A percentile compares a stretch with the other conserved stretches of the same genome.
These are phyloP conservation scores for Enhydra lutris DNA, from an alignment of 2,113 vertebrate genomes.

Conservation along the genomic window DNA sequence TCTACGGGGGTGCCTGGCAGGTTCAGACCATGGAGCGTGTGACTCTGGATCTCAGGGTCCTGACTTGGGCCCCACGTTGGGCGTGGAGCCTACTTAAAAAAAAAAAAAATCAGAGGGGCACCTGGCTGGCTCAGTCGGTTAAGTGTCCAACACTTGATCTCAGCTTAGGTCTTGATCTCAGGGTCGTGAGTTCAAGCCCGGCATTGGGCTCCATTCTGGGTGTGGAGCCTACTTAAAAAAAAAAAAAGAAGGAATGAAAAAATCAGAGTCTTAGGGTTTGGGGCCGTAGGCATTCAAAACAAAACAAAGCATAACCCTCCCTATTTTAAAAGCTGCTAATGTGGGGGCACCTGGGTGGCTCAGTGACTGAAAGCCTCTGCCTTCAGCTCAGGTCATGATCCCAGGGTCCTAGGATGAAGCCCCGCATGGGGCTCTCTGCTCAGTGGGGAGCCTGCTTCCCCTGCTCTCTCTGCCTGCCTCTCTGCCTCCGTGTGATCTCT, in stretches of 20 bases:
- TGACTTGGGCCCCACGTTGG: neutral
- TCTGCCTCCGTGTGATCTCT: too few species aligned
- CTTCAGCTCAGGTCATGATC: too few species aligned
- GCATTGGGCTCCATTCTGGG: neutral
- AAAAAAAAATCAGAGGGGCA: neutral
- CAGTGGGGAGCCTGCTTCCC: too few species aligned
- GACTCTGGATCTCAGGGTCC: neutral
- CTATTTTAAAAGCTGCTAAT: neutral
- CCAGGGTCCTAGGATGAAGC: too few species aligned
- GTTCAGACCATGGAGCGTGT: neutral
- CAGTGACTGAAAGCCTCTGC: too few species aligned
- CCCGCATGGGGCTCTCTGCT: too few species aligned
- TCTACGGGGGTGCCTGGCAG: neutral
- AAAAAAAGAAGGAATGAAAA: neutral
- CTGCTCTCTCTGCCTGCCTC: too few species aligned
- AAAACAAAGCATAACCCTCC: neutral
- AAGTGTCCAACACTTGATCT: neutral
- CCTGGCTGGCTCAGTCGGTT: neutral
- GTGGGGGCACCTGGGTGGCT: too few species aligned
- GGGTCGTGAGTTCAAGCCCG: neutral
- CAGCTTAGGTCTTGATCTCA: neutral
- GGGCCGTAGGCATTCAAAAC: neutral
- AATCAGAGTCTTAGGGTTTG: neutral
- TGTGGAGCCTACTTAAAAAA: neutral
- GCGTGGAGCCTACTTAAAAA: neutral